Percentiles rank a stretch among this genome's conserved stretches.
phyloP scores from a whole-genome alignment of 2,888 invertebrate genomes.

The Tridacna crocea region DNA sequence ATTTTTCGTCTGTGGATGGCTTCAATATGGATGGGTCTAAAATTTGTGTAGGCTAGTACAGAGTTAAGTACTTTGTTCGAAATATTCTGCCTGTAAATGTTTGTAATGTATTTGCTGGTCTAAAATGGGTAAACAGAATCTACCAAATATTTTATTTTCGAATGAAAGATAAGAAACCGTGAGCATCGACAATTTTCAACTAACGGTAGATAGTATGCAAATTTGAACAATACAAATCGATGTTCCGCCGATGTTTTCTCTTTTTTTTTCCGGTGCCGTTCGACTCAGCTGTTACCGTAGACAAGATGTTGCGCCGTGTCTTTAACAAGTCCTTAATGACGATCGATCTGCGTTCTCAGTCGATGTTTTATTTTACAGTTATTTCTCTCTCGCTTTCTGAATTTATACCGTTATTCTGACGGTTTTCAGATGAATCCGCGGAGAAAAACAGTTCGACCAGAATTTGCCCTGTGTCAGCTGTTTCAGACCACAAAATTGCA shows the following conservation, averaged over 20 bases:
- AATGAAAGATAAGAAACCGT: too few relatives aligned
- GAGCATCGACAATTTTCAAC: neutral
- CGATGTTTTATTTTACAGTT: constrained; percentile 24
- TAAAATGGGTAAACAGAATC: too few relatives aligned
- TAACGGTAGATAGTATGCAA: neutral
- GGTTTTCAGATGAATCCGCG: neutral
- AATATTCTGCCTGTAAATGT: too few relatives aligned
- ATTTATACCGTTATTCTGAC: constrained; percentile 10
- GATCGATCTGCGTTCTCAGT: neutral
- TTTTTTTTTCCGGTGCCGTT: neutral
- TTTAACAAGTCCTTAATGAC: constrained; percentile 12
- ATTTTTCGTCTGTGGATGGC: too few relatives aligned
- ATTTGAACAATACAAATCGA: neutral
- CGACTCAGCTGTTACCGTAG: constrained; percentile 5
- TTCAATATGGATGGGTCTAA: too few relatives aligned
- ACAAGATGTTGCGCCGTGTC: constrained; percentile 29
- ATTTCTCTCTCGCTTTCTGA: neutral
- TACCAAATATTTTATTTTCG: too few relatives aligned
- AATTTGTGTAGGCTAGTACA: too few relatives aligned
- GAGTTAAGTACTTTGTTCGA: too few relatives aligned
- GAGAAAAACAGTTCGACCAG: too few relatives aligned
- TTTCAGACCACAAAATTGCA: too few relatives aligned
- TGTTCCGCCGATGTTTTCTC: constrained; percentile 9
- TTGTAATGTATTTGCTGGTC: too few relatives aligned
- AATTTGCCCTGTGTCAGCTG: too few relatives aligned